Evolutionary conservation across 2,797 vertebrate species (phyloP).

Genomic region (Lepidocolaptes lacrymiger): DNA sequence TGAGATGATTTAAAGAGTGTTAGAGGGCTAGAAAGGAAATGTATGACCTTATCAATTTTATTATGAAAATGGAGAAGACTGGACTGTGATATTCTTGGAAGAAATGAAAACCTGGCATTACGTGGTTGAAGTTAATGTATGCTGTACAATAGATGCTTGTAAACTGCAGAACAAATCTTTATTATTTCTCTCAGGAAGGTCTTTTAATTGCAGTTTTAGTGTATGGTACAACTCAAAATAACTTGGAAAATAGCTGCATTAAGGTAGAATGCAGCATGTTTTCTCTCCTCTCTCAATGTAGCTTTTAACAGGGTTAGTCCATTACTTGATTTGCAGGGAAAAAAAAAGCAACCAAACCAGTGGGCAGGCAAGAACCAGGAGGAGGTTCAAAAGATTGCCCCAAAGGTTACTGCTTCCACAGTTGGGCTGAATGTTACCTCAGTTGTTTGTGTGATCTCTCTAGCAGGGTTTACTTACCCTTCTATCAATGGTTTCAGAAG

Average conservation of each 20-base stretch:
- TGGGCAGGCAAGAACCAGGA: not conserved
- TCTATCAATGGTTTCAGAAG: not conserved
- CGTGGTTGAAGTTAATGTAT: accelerated
- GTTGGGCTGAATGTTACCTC: not conserved
- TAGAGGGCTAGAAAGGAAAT: not conserved
- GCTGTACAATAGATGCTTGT: not conserved
- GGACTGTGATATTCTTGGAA: not conserved
- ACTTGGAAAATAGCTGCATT: not conserved
- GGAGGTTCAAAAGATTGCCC: not conserved
- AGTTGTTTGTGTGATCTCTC: not conserved
- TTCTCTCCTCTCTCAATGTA: not conserved
- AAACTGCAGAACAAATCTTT: not conserved
- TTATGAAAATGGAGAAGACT: not conserved
- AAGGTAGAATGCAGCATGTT: not conserved
- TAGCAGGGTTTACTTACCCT: not conserved
- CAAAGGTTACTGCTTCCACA: not conserved
- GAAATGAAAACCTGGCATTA: not conserved
- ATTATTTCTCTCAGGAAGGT: not conserved
- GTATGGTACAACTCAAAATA: not conserved
- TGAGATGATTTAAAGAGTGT: not conserved
- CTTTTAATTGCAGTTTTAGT: not conserved
- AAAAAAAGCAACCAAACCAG: not conserved
- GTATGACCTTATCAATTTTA: not conserved
- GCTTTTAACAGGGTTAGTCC: not conserved
- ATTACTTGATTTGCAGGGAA: not conserved